Base-by-base conservation (phyloP, 1,140 invertebrate species). In the Coelopa frigida region DNA sequence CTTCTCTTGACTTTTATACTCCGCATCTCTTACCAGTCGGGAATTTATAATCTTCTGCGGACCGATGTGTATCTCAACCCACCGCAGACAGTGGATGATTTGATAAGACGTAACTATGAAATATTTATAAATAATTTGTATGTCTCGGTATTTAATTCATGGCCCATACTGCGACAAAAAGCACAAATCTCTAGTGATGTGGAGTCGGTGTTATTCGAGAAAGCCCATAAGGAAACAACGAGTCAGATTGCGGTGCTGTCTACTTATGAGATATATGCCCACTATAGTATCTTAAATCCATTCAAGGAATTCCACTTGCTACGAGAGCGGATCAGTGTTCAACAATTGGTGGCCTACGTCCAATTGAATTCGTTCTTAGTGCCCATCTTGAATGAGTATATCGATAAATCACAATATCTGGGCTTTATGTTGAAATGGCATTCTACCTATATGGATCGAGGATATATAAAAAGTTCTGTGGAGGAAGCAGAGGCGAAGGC, bases 261-360 rank as follows among this genome's bases (percentile, higher is more conserved):
- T 14, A 59, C 59, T 0, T 62, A 62, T 39, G 59, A 62, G 18
- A 62, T 62, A 31, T 61, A 62, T 14, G 59, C 59, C 0, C 62
- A 61, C 48, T 61, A 53, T 38, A 48, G 59, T 33, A 61, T 59
- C n/a, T n/a, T n/a, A n/a, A n/a, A n/a, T n/a, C n/a, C n/a, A n/a
- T n/a, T n/a, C n/a, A n/a, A n/a, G n/a, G n/a, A n/a, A n/a, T n/a
- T n/a, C n/a, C n/a, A n/a, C n/a, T n/a, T n/a, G n/a, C n/a, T n/a
- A n/a, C n/a, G n/a, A n/a, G n/a, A n/a, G n/a, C n/a, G n/a, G n/a
- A n/a, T n/a, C n/a, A n/a, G n/a, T n/a, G n/a, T n/a, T n/a, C n/a
- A n/a, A n/a, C n/a, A n/a, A n/a, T n/a, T n/a, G n/a, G n/a, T n/a
- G n/a, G n/a, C n/a, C n/a, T n/a, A n/a, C n/a, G n/a, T n/a, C n/a